Conservation (phyloP, 2,888 invertebrate species). For the Mythimna vitellina region DNA sequence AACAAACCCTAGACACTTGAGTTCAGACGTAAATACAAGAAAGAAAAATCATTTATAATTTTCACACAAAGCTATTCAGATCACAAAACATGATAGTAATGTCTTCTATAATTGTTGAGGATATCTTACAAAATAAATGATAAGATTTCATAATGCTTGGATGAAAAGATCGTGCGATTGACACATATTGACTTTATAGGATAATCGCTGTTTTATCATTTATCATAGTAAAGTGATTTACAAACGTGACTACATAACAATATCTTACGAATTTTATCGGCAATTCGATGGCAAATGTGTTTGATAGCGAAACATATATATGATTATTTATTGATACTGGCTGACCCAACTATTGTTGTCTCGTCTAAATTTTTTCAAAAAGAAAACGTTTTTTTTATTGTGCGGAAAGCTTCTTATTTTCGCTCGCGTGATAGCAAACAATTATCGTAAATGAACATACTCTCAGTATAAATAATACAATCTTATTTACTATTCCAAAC, state of each 20-base stretch:
- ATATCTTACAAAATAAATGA: conserved; percentile 36
- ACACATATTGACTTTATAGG: conserved; percentile 27
- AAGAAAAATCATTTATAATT: not conserved
- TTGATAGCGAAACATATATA: conserved; percentile 9
- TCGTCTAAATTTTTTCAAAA: no score
- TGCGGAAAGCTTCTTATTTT: no score
- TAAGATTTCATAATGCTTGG: conserved; percentile 21
- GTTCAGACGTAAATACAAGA: not conserved
- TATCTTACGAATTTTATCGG: conserved; percentile 32
- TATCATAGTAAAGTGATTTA: conserved; percentile 53
- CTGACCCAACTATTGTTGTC: no score
- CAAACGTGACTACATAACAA: conserved; percentile 16
- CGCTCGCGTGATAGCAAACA: no score
- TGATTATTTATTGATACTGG: not conserved
- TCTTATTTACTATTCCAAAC: no score
- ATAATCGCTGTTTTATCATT: conserved; percentile 52
- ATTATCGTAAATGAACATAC: no score
- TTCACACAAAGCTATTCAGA: not conserved
- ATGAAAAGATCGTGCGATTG: conserved; percentile 43
- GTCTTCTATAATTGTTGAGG: conserved; percentile 8
- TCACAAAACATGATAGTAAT: not conserved
- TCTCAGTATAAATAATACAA: no score
- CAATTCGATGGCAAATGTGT: conserved; percentile 33
- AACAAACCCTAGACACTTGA: no score
- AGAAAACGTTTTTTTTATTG: no score